Conservation (phyloP, 2,113 vertebrate species). For the Pelvicachromis taeniatus region DNA sequence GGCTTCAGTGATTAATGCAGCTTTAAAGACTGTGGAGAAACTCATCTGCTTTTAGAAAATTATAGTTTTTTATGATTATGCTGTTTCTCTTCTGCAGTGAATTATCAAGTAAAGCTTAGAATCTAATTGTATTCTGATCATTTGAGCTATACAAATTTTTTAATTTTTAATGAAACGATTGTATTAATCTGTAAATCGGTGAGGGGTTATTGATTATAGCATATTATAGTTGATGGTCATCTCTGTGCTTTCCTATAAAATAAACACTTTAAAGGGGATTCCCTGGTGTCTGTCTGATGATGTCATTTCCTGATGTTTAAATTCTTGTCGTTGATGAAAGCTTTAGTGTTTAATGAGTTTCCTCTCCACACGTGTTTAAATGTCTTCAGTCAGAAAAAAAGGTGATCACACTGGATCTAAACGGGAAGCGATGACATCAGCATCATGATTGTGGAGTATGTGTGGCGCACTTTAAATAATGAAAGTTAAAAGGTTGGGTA, state of each 20-base stretch:
- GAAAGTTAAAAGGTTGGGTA: fast-evolving
- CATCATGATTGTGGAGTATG: fast-evolving
- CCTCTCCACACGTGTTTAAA: neutral
- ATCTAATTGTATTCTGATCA: neutral
- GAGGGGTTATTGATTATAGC: neutral
- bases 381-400: neutral
- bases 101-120: neutral
- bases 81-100: neutral
- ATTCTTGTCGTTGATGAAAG: neutral
- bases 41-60: neutral
- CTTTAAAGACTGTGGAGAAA: neutral
- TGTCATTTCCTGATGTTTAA: too few species aligned
- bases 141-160: neutral
- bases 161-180: neutral
- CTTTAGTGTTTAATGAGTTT: neutral
- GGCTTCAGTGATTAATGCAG: neutral
- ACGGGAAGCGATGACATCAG: neutral
- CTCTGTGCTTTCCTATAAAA: neutral
- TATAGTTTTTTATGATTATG: neutral
- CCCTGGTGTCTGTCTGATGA: neutral
- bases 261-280: neutral
- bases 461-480: neutral
- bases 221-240: neutral
- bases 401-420: fast-evolving
- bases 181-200: neutral